Evolutionary conservation across 2,797 vertebrate genomes (phyloP), one percentile per base, ranked within the genome.

Genomic region (Cyclura pinguis): DNA sequence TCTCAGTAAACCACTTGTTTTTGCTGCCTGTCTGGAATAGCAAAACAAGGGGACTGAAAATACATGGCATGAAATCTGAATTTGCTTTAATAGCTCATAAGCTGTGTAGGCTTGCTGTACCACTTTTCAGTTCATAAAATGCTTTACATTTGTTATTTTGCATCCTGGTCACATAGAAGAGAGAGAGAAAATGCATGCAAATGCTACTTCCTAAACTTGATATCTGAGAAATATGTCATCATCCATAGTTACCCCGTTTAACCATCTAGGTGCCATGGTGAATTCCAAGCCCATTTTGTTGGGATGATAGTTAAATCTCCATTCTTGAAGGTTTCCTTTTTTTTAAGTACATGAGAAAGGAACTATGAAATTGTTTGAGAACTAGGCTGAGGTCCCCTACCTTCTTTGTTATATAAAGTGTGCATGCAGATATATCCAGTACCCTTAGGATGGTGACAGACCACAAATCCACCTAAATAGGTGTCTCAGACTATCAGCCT

Each of bases 391-490:
- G 9, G 18, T 74, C n/a, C n/a, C 35, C 24, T 38, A 22, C 10
- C 57, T 86, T 38, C 50, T 59, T 77, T 7, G n/a, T 57, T 29
- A 55, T 50, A 9, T 80, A 47, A 55, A 38, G 18, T 32, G 4
- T 84, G 42, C 14, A 6, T 20, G 29, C 50, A 84, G 3, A 67
- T 32, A 64, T 16, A 77, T 9, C 16, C 5, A 8, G 10, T 35
- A 1, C 32, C 20, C 12, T 20, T 76, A 62, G 13, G 38, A 85
- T 78, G 24, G n/a, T 38, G 59, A 8, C 59, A 84, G 16, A 20
- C 47, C 78, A 78, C 67, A 83, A 76, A 50, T 89, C 38, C 50
- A 81, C 74, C 82, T 35, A 29, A 81, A 38, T 55, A 86, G 74
- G 86, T 91, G 42, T 77, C 0, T 90, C 29, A 85, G 3, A 6